Percentiles rank a stretch among this genome's conserved stretches.
These are phyloP conservation scores for Phenganax subtilis DNA, from an alignment of 92 coral and sea anemone genomes.

Conservation along the genomic window DNA sequence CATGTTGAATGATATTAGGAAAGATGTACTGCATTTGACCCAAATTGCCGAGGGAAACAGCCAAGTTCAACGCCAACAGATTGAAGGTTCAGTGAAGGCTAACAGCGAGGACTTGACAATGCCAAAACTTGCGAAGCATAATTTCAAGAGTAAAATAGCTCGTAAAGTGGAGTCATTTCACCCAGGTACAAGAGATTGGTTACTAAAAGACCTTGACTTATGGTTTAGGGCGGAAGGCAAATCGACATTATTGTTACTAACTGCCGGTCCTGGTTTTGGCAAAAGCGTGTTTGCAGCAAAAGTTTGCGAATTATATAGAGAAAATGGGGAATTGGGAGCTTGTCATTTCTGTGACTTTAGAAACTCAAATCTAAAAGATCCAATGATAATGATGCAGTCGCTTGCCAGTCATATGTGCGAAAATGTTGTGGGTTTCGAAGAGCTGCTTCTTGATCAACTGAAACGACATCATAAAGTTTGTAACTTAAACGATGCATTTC, in stretches of 20 bases:
- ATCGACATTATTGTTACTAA: background rate
- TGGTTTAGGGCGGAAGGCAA: background rate
- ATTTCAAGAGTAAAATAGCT: background rate
- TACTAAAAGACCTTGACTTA: background rate
- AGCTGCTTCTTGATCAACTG: conserved; percentile 42
- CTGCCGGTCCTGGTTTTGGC: background rate
- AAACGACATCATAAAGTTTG: background rate
- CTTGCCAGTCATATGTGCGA: conserved; percentile 5
- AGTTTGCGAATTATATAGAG: background rate
- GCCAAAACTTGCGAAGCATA: background rate
- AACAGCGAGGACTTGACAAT: background rate
- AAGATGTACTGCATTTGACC: no score
- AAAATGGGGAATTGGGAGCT: background rate
- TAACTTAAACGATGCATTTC: background rate
- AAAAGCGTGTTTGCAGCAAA: background rate
- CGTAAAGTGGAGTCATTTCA: background rate
- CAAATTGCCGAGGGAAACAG: no score
- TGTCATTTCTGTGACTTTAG: background rate
- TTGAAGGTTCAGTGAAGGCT: no score
- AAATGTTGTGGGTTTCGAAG: conserved; percentile 10
- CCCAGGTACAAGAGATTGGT: background rate
- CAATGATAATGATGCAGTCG: background rate
- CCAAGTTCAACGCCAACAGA: no score
- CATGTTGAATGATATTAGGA: no score
- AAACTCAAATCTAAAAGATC: background rate